Evolutionary conservation across 2,888 invertebrate species (phyloP).

Genomic region (Boloria euphrosyne): DNA sequence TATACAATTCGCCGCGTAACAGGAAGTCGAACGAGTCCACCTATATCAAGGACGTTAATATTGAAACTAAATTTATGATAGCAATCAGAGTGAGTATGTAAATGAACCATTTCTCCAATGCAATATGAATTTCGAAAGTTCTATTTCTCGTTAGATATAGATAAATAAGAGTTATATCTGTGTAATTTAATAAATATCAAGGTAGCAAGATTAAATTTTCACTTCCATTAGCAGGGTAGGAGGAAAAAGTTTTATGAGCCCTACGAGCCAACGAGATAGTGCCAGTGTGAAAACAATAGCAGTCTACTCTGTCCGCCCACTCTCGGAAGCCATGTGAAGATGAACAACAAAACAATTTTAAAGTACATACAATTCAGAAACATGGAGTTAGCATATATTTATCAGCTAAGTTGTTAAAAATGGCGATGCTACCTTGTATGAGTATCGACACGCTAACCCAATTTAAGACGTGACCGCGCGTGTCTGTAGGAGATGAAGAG

Average conservation of each 20-base stretch:
- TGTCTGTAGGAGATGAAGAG: conserved; percentile 64
- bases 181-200: neutral
- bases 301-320: conserved; percentile 24
- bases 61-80: conserved; percentile 60
- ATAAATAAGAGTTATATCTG: neutral
- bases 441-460: conserved; percentile 71
- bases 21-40: conserved; percentile 76
- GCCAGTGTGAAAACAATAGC: conserved; percentile 30
- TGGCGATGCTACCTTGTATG: conserved; percentile 59
- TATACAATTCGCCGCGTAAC: conserved; percentile 71
- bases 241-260: conserved; percentile 6
- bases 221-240: conserved; percentile 9
- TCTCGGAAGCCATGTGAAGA: conserved; percentile 6
- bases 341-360: conserved; percentile 13
- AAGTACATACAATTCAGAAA: conserved; percentile 22
- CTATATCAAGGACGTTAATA: conserved; percentile 74
- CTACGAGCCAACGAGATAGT: neutral
- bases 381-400: conserved; percentile 13
- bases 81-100: conserved; percentile 28
- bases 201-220: conserved; percentile 1
- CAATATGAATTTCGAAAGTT: conserved; percentile 33
- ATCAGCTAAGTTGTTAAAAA: conserved; percentile 38
- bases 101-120: conserved; percentile 33
- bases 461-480: conserved; percentile 70
- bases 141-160: conserved; percentile 16